Percentiles rank a stretch among this genome's conserved stretches.
Conservation (phyloP, 2,113 vertebrate genomes). For the Silurus glanis region DNA sequence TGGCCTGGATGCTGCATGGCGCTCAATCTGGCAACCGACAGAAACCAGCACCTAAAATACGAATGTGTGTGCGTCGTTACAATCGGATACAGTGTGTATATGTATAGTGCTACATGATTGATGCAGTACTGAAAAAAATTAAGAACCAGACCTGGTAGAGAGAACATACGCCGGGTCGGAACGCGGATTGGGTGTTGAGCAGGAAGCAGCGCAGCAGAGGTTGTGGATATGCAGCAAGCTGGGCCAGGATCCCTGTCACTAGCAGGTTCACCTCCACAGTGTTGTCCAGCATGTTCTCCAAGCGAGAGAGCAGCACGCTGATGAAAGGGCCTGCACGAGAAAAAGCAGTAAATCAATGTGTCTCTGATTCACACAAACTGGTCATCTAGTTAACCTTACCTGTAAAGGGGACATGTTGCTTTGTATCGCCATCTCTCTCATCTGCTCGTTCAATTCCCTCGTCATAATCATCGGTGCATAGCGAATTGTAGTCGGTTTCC, state of each 20-base stretch:
- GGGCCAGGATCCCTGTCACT: constrained; percentile 88
- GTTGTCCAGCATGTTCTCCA: constrained; percentile 97
- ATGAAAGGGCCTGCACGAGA: constrained; percentile 85
- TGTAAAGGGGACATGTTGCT: constrained; percentile 81
- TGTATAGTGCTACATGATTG: not conserved
- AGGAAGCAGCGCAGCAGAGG: constrained; percentile 88
- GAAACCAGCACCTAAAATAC: constrained; percentile 80
- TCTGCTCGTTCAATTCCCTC: constrained; percentile 66
- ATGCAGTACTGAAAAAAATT: not conserved
- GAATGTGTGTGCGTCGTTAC: not conserved
- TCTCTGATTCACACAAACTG: not conserved
- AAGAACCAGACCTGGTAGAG: constrained; percentile 82
- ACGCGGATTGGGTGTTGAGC: constrained; percentile 80
- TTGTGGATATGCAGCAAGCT: constrained; percentile 91
- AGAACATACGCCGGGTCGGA: constrained; percentile 79
- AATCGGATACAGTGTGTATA: not conserved
- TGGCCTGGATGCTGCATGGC: constrained; percentile 76
- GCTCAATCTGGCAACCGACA: constrained; percentile 88
- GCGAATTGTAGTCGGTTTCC: constrained; percentile 69
- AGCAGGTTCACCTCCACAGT: constrained; percentile 90
- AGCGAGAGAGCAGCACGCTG: constrained; percentile 89
- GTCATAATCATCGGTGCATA: constrained; percentile 66
- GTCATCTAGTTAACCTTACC: constrained; percentile 65
- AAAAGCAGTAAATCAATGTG: not conserved
- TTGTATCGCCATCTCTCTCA: constrained; percentile 49